phyloP scores from a whole-genome alignment of 1,140 invertebrate genomes.

The Papilio machaon region DNA sequence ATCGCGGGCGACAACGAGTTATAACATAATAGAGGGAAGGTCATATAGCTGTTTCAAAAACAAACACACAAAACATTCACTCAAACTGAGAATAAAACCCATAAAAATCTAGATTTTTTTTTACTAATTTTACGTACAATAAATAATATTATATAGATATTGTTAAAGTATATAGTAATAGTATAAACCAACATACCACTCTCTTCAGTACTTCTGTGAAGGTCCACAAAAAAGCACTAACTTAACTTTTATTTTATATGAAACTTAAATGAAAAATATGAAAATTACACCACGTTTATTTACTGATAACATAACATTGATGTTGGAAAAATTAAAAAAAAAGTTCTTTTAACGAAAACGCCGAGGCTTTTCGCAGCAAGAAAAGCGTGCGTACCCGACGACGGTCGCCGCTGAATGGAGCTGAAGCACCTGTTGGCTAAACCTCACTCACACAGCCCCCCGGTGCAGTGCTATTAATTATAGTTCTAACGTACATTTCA shows the following conservation, averaged over 20 bases:
- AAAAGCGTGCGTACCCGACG: conserved; percentile 14
- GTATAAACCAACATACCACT: background rate
- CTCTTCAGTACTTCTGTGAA: background rate
- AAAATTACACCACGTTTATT: background rate
- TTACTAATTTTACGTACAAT: no score
- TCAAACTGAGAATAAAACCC: no score
- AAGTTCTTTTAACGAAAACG: background rate
- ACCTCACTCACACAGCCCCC: background rate
- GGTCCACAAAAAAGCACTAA: background rate
- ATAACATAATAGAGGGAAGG: no score
- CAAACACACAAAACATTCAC: no score
- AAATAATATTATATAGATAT: no score
- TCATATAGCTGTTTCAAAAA: no score
- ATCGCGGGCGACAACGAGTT: no score
- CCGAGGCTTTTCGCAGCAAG: background rate
- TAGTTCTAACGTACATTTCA: conserved; percentile 8
- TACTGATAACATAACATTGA: background rate
- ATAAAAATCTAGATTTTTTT: no score
- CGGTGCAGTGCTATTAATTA: conserved; percentile 32
- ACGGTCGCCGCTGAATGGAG: conserved; percentile 26
- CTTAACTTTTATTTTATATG: background rate
- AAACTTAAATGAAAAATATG: background rate
- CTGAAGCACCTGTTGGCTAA: conserved; percentile 20
- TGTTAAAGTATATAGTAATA: background rate
- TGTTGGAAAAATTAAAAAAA: background rate